phyloP scores from a whole-genome alignment of 1,140 invertebrate genomes.

The Eurosta solidaginis region DNA sequence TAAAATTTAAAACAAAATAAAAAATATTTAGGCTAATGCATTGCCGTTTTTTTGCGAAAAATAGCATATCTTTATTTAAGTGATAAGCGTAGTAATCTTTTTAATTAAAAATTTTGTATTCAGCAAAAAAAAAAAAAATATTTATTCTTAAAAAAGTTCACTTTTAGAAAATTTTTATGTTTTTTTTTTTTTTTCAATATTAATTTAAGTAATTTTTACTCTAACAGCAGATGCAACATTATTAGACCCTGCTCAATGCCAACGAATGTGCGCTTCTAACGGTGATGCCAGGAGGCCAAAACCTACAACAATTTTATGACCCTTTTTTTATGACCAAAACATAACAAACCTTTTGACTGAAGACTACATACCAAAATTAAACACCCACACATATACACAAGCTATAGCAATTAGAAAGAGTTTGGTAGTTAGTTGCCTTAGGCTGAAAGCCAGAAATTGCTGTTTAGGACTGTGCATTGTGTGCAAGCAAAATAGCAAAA shows the following conservation, averaged over 20 bases:
- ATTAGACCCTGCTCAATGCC: neutral
- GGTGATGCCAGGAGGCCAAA: neutral
- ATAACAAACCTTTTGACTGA: neutral
- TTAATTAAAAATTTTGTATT: no score
- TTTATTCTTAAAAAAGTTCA: neutral
- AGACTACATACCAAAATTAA: neutral
- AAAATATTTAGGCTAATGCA: neutral
- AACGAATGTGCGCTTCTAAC: conserved; percentile 8
- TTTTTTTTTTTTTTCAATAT: no score
- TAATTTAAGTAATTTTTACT: no score
- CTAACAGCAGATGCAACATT: no score
- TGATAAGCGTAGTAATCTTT: no score
- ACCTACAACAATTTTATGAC: neutral
- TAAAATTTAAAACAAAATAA: neutral
- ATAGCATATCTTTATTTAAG: neutral
- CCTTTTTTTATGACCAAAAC: neutral
- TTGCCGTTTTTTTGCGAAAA: neutral
- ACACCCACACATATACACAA: neutral
- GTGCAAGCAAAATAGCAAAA: no score
- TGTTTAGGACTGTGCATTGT: conserved; percentile 21
- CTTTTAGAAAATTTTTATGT: no score
- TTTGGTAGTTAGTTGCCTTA: neutral
- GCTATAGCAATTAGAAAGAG: neutral
- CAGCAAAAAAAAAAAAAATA: no score
- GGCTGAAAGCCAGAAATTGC: neutral